Base-by-base conservation (phyloP, 2,888 invertebrate genomes). In the Melanophora roralis region DNA sequence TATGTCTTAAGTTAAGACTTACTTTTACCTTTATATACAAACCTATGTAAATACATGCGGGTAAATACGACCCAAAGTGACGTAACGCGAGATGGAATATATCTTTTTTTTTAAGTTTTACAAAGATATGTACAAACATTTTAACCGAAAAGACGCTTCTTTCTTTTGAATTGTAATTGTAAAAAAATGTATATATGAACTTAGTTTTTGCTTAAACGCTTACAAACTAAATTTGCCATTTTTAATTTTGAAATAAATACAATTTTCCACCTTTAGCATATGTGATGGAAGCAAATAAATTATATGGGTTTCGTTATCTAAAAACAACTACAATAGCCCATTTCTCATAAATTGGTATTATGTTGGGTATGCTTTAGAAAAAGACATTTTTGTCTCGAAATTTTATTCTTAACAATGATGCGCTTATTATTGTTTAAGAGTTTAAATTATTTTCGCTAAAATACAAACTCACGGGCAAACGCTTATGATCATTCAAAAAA, bases 261-360 rank as follows among this genome's bases (percentile, higher is more conserved):
- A 59, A 40, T 62, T 62, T 62, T 53, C 49, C 69, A 34, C 62
- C 53, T 55, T 53, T 21, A 47, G 5, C 32, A 36, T 57, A 47
- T 64, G 45, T 57, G 21, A 49, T 57, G 40, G 38, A 32, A 57
- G 21, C 55, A 65, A 57, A 65, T 57, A 47, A 64, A 59, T 45
- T 51, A 38, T 27, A 64, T 38, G 60, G 60, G 16, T 38, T 75
- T 65, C 62, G 65, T 75, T 71, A 62, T 75, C 49, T 64, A 51
- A 38, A 16, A 67, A 34, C 14, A 68, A 51, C 47, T 11, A 77
- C 49, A 74, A 60, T 51, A 49, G 59, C n/a, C 23, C 59, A 68
- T 73, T 72, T 82, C 82, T 73, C 81, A 82, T 82, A 82, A 83
- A 83, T 82, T 82, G 81, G 81, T 77, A 81, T 82, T 83, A 81